phyloP scores from a whole-genome alignment of 2,888 invertebrate species.

The Lasioglossum marginatum region DNA sequence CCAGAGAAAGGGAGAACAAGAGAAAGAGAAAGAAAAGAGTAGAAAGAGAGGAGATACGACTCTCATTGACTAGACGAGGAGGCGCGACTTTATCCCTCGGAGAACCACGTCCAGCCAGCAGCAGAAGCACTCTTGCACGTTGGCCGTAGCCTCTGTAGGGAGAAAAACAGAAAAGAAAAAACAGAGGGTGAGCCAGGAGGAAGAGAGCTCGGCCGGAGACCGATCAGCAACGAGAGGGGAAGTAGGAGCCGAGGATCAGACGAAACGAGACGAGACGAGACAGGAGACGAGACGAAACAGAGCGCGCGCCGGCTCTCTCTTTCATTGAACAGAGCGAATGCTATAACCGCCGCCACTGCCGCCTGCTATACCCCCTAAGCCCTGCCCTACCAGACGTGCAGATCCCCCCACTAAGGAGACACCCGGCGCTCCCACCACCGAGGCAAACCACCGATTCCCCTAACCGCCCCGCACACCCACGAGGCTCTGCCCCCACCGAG shows the following conservation, averaged over 20 bases:
- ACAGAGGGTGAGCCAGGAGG: constrained; percentile 19
- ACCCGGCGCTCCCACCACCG: constrained; percentile 5
- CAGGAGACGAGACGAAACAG: constrained; percentile 30
- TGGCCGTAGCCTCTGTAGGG: constrained; percentile 19
- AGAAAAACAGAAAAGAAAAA: constrained; percentile 23
- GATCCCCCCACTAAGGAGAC: neutral
- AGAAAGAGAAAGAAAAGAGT: neutral
- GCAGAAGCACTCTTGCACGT: constrained; percentile 50
- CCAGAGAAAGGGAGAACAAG: neutral
- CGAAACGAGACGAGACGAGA: constrained; percentile 30
- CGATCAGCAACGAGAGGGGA: neutral
- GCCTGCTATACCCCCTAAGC: constrained; percentile 38
- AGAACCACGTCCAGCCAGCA: constrained; percentile 31
- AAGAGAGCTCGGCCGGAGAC: neutral
- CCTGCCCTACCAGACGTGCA: constrained; percentile 13
- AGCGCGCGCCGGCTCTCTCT: constrained; percentile 26
- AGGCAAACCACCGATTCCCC: constrained; percentile 22
- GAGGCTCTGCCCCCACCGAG: constrained; percentile 57
- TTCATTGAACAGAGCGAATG: neutral
- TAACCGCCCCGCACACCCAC: constrained; percentile 57
- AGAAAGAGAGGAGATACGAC: neutral
- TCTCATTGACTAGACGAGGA: constrained; percentile 46
- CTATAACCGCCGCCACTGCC: neutral
- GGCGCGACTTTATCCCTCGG: constrained; percentile 39
- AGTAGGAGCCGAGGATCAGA: constrained; percentile 18